A percentile compares a stretch with the other conserved stretches of the same genome.
These are phyloP conservation scores for Erpetoichthys calabaricus DNA, from an alignment of 2,797 vertebrate genomes.

Conservation along the genomic window DNA sequence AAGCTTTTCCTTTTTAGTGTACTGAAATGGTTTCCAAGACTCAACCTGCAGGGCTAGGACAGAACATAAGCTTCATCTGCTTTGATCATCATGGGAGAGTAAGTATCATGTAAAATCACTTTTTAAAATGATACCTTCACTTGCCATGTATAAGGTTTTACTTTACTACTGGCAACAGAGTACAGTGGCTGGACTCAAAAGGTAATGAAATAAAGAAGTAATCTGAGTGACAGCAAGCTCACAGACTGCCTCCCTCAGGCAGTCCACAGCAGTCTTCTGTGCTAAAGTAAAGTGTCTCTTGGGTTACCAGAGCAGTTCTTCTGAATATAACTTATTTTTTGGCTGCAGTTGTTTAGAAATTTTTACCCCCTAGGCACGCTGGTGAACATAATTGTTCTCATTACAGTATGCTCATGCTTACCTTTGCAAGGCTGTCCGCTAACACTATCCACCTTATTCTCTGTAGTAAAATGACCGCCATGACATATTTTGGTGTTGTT, in stretches of 20 bases:
- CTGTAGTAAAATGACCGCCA: too few species aligned
- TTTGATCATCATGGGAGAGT: slow-evolving; percentile 15
- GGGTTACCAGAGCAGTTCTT: slow-evolving; percentile 6
- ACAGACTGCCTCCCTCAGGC: slow-evolving; percentile 7
- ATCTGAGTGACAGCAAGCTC: slow-evolving; percentile 10
- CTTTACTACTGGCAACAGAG: background rate
- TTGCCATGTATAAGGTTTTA: background rate
- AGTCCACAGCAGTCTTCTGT: slow-evolving; percentile 2
- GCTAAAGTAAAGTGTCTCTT: slow-evolving; percentile 11
- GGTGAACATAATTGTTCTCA: slow-evolving; percentile 3
- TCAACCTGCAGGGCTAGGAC: slow-evolving; percentile 11
- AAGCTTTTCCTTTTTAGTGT: background rate
- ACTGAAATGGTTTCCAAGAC: slow-evolving; percentile 5
- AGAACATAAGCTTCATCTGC: slow-evolving; percentile 10
- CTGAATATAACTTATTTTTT: slow-evolving; percentile 4
- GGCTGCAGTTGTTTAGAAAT: background rate
- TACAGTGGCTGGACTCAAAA: background rate
- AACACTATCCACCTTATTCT: too few species aligned
- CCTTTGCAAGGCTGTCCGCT: background rate
- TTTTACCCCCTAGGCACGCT: slow-evolving; percentile 2
- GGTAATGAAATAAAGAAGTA: slow-evolving; percentile 2
- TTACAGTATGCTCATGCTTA: slow-evolving; percentile 1
- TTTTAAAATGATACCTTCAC: slow-evolving; percentile 3
- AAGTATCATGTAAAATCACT: slow-evolving; percentile 9
- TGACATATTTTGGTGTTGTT: too few species aligned